These are phyloP conservation scores for Delphinapterus leucas DNA, from an alignment of 2,113 vertebrate species.

Conservation along the genomic window DNA sequence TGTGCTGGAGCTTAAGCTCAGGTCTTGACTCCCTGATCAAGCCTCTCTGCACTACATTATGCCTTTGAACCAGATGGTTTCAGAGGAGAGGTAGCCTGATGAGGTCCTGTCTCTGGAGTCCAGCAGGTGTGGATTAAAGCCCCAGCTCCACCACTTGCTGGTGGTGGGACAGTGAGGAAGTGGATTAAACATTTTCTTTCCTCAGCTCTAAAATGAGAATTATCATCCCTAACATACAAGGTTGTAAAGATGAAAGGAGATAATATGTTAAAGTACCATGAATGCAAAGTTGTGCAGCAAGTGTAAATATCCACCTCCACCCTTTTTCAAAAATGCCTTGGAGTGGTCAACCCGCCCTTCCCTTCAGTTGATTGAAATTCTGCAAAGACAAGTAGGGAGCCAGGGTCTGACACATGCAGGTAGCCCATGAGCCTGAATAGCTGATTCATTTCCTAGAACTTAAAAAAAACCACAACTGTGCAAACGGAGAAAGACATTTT, in stretches of 20 bases:
- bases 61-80: background rate
- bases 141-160: background rate
- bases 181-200: background rate
- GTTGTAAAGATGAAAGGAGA: background rate
- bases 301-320: background rate
- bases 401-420: rapidly evolving
- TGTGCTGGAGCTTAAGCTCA: background rate
- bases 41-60: background rate
- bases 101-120: background rate
- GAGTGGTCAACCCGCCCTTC: background rate
- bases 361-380: background rate
- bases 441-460: background rate
- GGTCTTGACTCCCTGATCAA: background rate
- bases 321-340: background rate
- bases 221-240: background rate
- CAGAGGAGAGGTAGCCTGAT: background rate
- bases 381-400: background rate
- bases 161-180: background rate
- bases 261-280: background rate
- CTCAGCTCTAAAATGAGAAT: background rate
- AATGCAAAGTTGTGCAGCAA: background rate
- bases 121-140: background rate
- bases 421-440: rapidly evolving
- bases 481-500: background rate
- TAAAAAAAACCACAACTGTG: background rate